Evolutionary conservation across 2,888 invertebrate species (phyloP), one percentile per base, ranked within the genome.

Genomic region (Callinectes sapidus): DNA sequence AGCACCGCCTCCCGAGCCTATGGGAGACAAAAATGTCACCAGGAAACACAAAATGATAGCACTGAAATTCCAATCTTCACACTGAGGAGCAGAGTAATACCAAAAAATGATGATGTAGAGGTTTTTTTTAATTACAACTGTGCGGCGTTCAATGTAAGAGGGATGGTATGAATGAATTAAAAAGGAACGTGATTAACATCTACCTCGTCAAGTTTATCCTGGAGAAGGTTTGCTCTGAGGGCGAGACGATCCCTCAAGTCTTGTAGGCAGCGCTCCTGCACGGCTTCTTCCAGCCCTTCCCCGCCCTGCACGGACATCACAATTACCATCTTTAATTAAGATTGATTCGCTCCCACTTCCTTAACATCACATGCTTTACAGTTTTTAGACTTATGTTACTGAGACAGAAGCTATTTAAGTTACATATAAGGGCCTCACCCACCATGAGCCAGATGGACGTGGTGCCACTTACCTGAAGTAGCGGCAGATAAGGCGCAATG

Each of bases 161-260:
- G 13, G 10, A 28, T 5, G 10, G 8, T 71, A 81, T 3, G 32
- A 81, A 81, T 35, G 71, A 32, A n/a, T 23, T 54, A n/a, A 16
- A 32, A 32, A 88, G 54, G n/a, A 54, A 23, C 18, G 14, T 71
- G 3, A 28, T n/a, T 77, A 39, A 8, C 42, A 91, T 23, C 28
- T 35, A 93, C 93, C 92, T 93, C 92, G 71, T 93, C 93, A 18
- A 93, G 92, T 86, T 88, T 87, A 35, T 89, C 91, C 71, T 93
- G 93, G 39, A 93, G 90, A 32, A 93, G 92, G 90, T 93, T 93
- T 32, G 93, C 93, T 55, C 93, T 81, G 32, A 93, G 90, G 48
- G 90, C 93, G 35, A 91, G 90, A 23, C 93, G 71, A 18, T 90
- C 92, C 28, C 90, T 66, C 3, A 92, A 71, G 87, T 93, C 93